Conservation (phyloP, 1,140 invertebrate genomes). For the Drosophila punjabiensis region DNA sequence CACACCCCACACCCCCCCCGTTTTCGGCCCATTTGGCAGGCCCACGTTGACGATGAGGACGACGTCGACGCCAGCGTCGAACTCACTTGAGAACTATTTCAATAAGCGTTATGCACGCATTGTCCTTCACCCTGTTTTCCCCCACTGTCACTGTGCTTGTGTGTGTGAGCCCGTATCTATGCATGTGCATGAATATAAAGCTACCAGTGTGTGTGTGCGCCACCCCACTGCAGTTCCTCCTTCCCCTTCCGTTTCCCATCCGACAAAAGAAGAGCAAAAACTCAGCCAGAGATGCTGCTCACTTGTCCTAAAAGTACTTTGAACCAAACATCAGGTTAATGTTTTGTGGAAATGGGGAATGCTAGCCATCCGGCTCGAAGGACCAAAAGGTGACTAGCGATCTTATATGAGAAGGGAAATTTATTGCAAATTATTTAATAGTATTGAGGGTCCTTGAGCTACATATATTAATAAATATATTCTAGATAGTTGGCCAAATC, state of each 20-base stretch:
- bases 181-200: neutral
- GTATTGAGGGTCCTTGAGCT: neutral
- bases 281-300: conserved; percentile 5
- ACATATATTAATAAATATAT: no score
- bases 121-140: conserved; percentile 81
- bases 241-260: conserved; percentile 8
- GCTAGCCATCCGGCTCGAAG: neutral
- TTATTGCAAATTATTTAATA: neutral
- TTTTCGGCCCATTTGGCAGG: conserved; percentile 42
- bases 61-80: conserved; percentile 59
- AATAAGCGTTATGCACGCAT: conserved; percentile 80
- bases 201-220: conserved; percentile 27
- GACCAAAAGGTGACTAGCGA: neutral
- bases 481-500: neutral
- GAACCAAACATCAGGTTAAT: neutral
- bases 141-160: conserved; percentile 36
- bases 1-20: no score
- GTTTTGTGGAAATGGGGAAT: neutral
- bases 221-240: conserved; percentile 36
- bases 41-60: conserved; percentile 37
- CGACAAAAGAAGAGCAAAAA: conserved; percentile 20
- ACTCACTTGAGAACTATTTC: conserved; percentile 83
- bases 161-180: neutral
- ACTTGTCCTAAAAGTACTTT: conserved; percentile 1
- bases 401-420: neutral